Percentiles rank a stretch among this genome's conserved stretches.
These are phyloP conservation scores for Pegoplata infirma DNA, from an alignment of 2,888 invertebrate genomes.

Conservation along the genomic window DNA sequence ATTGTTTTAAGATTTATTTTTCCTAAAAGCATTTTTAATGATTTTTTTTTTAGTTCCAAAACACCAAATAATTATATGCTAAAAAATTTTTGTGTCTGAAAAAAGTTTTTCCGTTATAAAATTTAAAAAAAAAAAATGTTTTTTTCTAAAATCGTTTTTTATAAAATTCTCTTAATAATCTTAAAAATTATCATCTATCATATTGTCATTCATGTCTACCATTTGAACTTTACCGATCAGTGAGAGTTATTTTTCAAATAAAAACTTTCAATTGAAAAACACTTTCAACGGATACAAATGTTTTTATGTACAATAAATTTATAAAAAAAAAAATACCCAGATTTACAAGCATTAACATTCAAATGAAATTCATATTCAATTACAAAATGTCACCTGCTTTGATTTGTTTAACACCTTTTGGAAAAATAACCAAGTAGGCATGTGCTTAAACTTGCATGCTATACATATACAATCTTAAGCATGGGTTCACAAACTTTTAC, in stretches of 20 bases:
- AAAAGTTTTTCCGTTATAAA: too few relatives aligned
- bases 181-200: background rate
- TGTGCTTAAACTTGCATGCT: constrained; percentile 9
- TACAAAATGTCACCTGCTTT: constrained; percentile 55
- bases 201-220: background rate
- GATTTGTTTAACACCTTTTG: constrained; percentile 38
- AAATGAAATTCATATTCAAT: constrained; percentile 55
- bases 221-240: background rate
- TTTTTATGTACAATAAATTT: constrained; percentile 15
- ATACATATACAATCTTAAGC: too few relatives aligned
- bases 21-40: too few relatives aligned
- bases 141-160: too few relatives aligned
- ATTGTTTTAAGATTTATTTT: too few relatives aligned
- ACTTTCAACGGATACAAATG: constrained; percentile 30
- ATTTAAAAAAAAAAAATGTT: too few relatives aligned
- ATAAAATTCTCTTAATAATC: too few relatives aligned
- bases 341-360: constrained; percentile 9
- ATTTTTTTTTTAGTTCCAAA: too few relatives aligned
- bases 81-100: too few relatives aligned
- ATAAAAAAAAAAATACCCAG: constrained; percentile 4
- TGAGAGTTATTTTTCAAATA: background rate
- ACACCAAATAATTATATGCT: too few relatives aligned
- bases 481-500: too few relatives aligned
- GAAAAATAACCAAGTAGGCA: constrained; percentile 16
- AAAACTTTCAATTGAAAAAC: constrained; percentile 29